Conservation (phyloP, 2,888 invertebrate species). For the Nomada fabriciana region DNA sequence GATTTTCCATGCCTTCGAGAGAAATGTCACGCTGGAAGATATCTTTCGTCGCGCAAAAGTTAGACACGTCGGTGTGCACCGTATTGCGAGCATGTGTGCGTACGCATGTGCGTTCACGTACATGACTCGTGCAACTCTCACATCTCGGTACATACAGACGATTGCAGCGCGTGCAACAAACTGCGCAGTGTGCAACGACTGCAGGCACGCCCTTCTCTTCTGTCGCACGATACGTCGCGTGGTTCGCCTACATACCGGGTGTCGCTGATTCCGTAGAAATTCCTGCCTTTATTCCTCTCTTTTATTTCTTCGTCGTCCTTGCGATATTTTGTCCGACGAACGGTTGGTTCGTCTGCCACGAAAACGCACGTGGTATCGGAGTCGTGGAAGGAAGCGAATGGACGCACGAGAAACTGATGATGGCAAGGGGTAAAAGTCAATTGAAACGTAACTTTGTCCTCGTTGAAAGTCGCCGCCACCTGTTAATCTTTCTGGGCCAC, state of each 20-base stretch:
- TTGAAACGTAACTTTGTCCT: slow-evolving; percentile 10
- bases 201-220: slow-evolving; percentile 82
- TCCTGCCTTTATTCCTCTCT: neutral
- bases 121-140: slow-evolving; percentile 52
- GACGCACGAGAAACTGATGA: slow-evolving; percentile 18
- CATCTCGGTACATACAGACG: slow-evolving; percentile 66
- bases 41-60: slow-evolving; percentile 28
- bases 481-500: neutral
- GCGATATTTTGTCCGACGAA: slow-evolving; percentile 26
- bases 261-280: slow-evolving; percentile 62
- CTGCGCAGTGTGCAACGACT: slow-evolving; percentile 81
- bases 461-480: neutral
- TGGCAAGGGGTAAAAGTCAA: slow-evolving; percentile 1
- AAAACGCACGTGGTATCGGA: slow-evolving; percentile 13
- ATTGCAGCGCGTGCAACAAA: slow-evolving; percentile 82
- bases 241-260: slow-evolving; percentile 77
- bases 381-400: slow-evolving; percentile 26
- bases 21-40: slow-evolving; percentile 42
- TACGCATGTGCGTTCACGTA: slow-evolving; percentile 25
- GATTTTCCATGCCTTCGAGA: slow-evolving; percentile 19
- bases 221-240: slow-evolving; percentile 80
- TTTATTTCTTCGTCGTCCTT: neutral
- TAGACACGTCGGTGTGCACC: neutral
- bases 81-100: neutral
- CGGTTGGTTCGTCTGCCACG: slow-evolving; percentile 37